phyloP scores from a whole-genome alignment of 2,888 invertebrate genomes.

The Diachrysia chrysitis region DNA sequence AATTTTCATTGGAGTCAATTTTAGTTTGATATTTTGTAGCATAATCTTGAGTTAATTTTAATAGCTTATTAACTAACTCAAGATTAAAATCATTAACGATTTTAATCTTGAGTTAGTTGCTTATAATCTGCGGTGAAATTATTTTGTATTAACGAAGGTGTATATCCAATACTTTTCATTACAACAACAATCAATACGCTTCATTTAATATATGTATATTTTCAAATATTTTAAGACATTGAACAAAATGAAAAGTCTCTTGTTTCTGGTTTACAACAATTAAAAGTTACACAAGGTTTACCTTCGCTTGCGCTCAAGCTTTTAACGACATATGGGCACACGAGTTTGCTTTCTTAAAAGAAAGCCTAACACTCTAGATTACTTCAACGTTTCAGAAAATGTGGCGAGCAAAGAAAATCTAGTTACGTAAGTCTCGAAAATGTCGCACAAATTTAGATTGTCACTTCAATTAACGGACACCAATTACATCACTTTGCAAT shows the following conservation, averaged over 20 bases:
- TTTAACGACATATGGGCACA: conserved; percentile 9
- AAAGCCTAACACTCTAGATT: conserved; percentile 6
- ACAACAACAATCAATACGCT: too few relatives aligned
- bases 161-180: too few relatives aligned
- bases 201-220: background rate
- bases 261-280: conserved; percentile 8
- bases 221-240: background rate
- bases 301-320: background rate
- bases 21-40: too few relatives aligned
- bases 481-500: background rate
- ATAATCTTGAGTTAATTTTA: too few relatives aligned
- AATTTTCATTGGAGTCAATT: too few relatives aligned
- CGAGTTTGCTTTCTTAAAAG: conserved; percentile 7
- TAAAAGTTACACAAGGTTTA: conserved; percentile 17
- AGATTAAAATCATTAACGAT: too few relatives aligned
- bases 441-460: background rate
- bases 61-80: too few relatives aligned
- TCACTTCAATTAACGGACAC: background rate
- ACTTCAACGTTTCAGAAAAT: conserved; percentile 5
- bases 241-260: background rate
- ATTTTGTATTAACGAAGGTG: too few relatives aligned
- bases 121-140: too few relatives aligned
- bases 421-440: background rate
- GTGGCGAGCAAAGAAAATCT: background rate
- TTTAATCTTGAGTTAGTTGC: too few relatives aligned